Base-by-base conservation (phyloP, 2,113 vertebrate species). In the Callaeas wilsoni region DNA sequence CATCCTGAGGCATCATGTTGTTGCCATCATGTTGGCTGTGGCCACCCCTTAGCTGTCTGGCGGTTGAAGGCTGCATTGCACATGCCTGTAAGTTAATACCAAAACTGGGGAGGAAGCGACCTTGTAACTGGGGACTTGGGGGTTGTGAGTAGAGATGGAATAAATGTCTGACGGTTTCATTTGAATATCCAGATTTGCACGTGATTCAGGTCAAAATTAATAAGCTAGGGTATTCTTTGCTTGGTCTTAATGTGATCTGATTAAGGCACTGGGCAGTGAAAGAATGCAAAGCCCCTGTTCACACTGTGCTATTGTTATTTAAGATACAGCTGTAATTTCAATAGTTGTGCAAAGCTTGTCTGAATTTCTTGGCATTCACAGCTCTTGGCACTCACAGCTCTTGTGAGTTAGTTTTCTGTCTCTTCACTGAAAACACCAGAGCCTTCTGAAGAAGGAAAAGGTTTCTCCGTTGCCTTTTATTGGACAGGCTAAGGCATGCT, bases 381-480 rank as follows among this genome's bases (percentile, higher is more conserved):
- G n/a, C n/a, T n/a, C n/a, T n/a, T 49, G 55, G 19, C 77, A 21
- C 30, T 12, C 68, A 35, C 16, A 55, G 27, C 7, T 84, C 26
- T 46, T 44, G 11, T 49, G 41, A 53, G 16, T 50, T 53, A 35
- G 30, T 77, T 84, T 69, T 74, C 14, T 55, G 10, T 6, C 12
- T 33, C 20, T 78, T 78, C 32, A 52, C 49, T 60, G 21, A 46
- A 78, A 77, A 29, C 10, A 21, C 0, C 0, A 35, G 18, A 47
- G 15, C 2, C 2, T 64, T 67, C 47, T 35, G 6, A 14, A 52
- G 53, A 59, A 47, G 17, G 23, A 0, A 0, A 23, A 70, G 7
- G 32, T 44, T 80, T 55, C n/a, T 47, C 35, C 62, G 20, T 60
- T 64, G 25, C 42, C 16, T 71, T 29, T 52, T 55, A 4, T 2